Conservation (phyloP, 2,888 invertebrate species). For the Torymus aiolomorphi region DNA sequence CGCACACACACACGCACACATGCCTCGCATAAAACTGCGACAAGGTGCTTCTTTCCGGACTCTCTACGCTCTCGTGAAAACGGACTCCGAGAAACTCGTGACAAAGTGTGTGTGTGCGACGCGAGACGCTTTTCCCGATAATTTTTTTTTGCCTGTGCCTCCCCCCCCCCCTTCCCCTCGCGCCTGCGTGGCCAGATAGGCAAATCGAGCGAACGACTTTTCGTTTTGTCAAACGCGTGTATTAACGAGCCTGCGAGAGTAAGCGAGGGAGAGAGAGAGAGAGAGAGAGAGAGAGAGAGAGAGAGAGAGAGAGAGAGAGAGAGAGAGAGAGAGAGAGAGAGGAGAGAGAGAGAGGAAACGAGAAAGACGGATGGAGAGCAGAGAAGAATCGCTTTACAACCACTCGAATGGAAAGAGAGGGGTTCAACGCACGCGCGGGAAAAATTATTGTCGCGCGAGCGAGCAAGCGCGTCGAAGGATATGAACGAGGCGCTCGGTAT, state of each 20-base stretch:
- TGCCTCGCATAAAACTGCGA: not conserved
- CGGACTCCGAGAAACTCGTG: not conserved
- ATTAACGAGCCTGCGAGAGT: not conserved
- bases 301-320: not conserved
- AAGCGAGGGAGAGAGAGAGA: not conserved
- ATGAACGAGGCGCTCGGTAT: conserved; percentile 37
- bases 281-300: not conserved
- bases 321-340: not conserved
- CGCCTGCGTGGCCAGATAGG: too few relatives aligned
- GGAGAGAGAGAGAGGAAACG: not conserved
- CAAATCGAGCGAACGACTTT: not conserved
- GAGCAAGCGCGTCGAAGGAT: conserved; percentile 21
- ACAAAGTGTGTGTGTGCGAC: not conserved
- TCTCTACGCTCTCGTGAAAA: too few relatives aligned
- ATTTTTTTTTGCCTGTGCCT: conserved; percentile 14
- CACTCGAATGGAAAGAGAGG: not conserved
- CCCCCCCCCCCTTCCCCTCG: not conserved
- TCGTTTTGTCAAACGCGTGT: not conserved
- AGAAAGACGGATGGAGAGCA: too few relatives aligned
- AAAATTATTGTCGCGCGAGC: conserved; percentile 28
- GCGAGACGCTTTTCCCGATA: conserved; percentile 32
- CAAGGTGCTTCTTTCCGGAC: too few relatives aligned
- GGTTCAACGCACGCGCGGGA: conserved; percentile 27
- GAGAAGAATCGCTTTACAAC: conserved; percentile 31
- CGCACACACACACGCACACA: not conserved